These are phyloP conservation scores for Nematolebias whitei DNA, from an alignment of 2,113 vertebrate genomes.

Conservation along the genomic window DNA sequence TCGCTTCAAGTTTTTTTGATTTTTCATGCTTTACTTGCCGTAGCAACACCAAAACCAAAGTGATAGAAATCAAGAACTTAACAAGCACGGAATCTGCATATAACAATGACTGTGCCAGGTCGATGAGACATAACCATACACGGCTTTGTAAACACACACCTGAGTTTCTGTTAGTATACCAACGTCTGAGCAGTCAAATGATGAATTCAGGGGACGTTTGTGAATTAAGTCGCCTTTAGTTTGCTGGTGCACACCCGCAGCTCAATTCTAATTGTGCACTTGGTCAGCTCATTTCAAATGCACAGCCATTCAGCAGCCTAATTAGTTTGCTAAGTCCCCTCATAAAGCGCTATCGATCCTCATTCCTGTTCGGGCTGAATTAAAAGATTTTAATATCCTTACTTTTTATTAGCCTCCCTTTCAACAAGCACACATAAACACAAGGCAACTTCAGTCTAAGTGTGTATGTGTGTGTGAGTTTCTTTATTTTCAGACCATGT, in stretches of 20 bases:
- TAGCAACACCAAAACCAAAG: conserved; percentile 58
- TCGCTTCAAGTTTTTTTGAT: conserved; percentile 58
- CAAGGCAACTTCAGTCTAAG: not conserved
- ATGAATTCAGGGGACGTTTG: not conserved
- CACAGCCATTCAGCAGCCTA: conserved; percentile 51
- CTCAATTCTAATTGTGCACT: conserved; percentile 46
- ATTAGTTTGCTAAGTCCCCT: conserved; percentile 69
- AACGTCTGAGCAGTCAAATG: conserved; percentile 4
- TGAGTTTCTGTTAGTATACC: conserved; percentile 26
- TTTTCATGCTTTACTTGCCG: conserved; percentile 65
- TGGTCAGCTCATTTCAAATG: conserved; percentile 55
- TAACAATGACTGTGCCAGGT: conserved; percentile 41
- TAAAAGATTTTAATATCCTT: conserved; percentile 43
- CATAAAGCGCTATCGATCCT: conserved; percentile 71
- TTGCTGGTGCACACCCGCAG: conserved; percentile 25
- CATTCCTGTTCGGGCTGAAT: conserved; percentile 50
- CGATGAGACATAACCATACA: conserved; percentile 26
- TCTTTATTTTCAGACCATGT: not conserved
- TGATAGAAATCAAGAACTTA: conserved; percentile 57
- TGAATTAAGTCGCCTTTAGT: conserved; percentile 51
- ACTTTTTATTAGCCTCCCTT: conserved; percentile 12
- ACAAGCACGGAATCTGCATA: conserved; percentile 62
- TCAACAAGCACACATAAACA: conserved; percentile 6
- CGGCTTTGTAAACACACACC: conserved; percentile 34
- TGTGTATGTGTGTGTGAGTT: not conserved